phyloP scores from a whole-genome alignment of 2,797 vertebrate genomes.

The Leucoraja ocellata region DNA sequence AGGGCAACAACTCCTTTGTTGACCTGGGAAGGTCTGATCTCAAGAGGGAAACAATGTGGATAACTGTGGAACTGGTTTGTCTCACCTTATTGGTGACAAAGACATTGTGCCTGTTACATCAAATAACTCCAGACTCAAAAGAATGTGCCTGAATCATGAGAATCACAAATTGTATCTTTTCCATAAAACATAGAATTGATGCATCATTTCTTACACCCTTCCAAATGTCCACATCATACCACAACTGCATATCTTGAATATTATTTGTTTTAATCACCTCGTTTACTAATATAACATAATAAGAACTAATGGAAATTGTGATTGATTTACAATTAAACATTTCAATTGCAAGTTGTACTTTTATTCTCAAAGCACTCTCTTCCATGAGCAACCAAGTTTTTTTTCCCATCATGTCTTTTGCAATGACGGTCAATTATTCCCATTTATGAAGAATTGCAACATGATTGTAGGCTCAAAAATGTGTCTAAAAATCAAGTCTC shows the following conservation, averaged over 20 bases:
- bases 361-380: not conserved
- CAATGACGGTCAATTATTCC: not conserved
- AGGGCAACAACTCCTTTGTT: too few species aligned
- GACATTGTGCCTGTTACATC: too few species aligned
- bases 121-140: not conserved
- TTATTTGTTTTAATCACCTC: not conserved
- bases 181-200: not conserved
- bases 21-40: too few species aligned
- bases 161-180: too few species aligned
- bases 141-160: not conserved
- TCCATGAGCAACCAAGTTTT: not conserved
- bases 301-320: not conserved
- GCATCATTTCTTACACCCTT: not conserved
- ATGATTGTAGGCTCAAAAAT: not conserved
- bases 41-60: too few species aligned
- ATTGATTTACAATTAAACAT: not conserved
- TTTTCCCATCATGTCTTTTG: not conserved
- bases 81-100: too few species aligned
- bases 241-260: not conserved
- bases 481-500: too few species aligned
- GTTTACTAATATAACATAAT: not conserved
- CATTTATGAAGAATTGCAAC: not conserved
- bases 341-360: not conserved
- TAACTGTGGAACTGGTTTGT: too few species aligned
- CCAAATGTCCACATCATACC: not conserved